Conservation (phyloP, 2,888 invertebrate genomes). For the Callyntrura guangdongensis region DNA sequence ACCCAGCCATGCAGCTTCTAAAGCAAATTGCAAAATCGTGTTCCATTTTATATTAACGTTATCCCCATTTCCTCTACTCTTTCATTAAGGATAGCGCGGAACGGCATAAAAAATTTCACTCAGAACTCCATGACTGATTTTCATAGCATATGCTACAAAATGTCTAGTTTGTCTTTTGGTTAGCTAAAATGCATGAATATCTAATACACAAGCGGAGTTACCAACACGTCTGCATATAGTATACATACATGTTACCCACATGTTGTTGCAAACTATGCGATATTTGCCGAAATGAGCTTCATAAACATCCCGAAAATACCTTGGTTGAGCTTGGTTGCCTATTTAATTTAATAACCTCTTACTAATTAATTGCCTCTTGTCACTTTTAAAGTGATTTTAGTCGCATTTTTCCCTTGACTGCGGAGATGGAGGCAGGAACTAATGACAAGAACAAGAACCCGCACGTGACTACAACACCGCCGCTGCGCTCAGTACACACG, state of each 20-base stretch:
- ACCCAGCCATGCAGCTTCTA: constrained; percentile 19
- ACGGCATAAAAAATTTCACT: constrained; percentile 46
- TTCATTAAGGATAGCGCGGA: constrained; percentile 42
- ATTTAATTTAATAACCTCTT: constrained; percentile 77
- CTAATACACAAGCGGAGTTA: not conserved
- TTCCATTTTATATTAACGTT: constrained; percentile 66
- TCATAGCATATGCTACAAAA: not conserved
- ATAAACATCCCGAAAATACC: constrained; percentile 74
- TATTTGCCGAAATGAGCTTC: constrained; percentile 46
- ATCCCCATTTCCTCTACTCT: constrained; percentile 70
- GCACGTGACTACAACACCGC: constrained; percentile 56
- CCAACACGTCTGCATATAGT: no score
- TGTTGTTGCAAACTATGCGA: not conserved
- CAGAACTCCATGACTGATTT: not conserved
- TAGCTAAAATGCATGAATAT: not conserved
- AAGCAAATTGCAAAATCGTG: constrained; percentile 79
- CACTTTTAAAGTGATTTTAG: constrained; percentile 75
- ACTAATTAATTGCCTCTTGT: constrained; percentile 76
- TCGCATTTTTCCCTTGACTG: constrained; percentile 48
- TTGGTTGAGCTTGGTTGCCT: constrained; percentile 59
- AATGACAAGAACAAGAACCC: constrained; percentile 64
- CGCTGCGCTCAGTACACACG: not conserved
- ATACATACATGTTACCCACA: not conserved
- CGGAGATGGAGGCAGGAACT: constrained; percentile 48
- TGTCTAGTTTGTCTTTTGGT: constrained; percentile 26